Conservation (phyloP, 2,888 invertebrate genomes). For the Patella depressa region DNA sequence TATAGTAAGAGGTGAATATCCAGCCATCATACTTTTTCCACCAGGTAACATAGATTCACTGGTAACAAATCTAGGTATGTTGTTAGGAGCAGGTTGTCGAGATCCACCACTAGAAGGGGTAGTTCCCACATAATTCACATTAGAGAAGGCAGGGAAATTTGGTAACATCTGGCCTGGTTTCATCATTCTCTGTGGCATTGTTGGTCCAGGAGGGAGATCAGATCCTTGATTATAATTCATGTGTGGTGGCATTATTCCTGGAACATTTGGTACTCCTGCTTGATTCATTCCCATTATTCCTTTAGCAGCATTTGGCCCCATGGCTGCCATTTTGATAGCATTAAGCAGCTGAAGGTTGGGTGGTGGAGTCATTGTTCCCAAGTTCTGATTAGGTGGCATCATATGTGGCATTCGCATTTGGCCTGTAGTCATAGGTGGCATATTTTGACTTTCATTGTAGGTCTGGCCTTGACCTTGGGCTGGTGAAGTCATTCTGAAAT, state of each 20-base stretch:
- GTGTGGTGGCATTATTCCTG: not conserved
- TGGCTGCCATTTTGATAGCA: not conserved
- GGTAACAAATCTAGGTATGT: conserved; percentile 30
- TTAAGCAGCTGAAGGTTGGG: not conserved
- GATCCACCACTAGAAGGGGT: conserved; percentile 36
- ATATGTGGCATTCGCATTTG: conserved; percentile 5
- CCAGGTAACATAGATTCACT: conserved; percentile 42
- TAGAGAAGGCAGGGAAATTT: conserved; percentile 8
- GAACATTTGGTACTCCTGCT: not conserved
- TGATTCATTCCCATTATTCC: conserved; percentile 1
- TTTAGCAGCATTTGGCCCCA: conserved; percentile 21
- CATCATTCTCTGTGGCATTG: not conserved
- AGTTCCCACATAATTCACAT: conserved; percentile 12
- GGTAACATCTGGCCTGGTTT: conserved; percentile 4
- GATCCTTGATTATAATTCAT: conserved; percentile 5
- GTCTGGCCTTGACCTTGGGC: conserved; percentile 8
- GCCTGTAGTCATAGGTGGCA: not conserved
- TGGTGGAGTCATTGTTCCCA: not conserved
- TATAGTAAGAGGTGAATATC: conserved; percentile 50
- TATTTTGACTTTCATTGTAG: conserved; percentile 4
- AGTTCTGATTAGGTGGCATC: not conserved
- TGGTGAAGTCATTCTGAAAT: conserved; percentile 11
- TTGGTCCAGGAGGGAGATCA: not conserved
- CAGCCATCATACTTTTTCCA: conserved; percentile 41
- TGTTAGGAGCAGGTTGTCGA: conserved; percentile 28